phyloP scores from a whole-genome alignment of 2,888 invertebrate species.

The Patella ulyssiponensis region DNA sequence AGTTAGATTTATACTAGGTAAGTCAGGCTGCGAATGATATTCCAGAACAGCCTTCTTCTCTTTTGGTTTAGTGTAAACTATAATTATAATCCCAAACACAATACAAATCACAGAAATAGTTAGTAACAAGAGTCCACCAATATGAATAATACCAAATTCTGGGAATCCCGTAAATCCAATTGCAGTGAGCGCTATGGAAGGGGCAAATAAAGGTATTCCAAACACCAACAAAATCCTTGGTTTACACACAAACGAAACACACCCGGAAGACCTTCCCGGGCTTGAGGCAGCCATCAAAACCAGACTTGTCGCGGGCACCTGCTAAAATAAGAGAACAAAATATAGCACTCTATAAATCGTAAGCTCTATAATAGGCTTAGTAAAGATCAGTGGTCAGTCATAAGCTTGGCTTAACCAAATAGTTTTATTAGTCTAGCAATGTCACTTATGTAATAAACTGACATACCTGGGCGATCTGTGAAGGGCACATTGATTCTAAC shows the following conservation, averaged over 20 bases:
- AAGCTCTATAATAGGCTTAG: no score
- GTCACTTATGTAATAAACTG: no score
- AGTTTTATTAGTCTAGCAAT: no score
- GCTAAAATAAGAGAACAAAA: no score
- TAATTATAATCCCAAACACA: constrained; percentile 1
- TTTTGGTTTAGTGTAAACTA: background rate
- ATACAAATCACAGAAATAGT: constrained; percentile 18
- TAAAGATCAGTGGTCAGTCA: no score
- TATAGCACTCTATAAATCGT: no score
- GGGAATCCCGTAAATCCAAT: constrained; percentile 12
- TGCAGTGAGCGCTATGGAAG: constrained; percentile 15
- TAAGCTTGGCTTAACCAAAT: no score
- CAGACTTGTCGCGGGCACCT: background rate
- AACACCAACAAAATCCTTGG: constrained; percentile 16
- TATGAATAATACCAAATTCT: constrained; percentile 19
- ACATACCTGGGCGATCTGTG: no score
- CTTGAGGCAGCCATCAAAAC: background rate
- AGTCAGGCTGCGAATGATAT: background rate
- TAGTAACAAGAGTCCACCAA: constrained; percentile 18
- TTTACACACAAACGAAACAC: constrained; percentile 4
- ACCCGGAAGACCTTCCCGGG: background rate
- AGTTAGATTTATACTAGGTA: background rate
- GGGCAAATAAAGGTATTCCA: constrained; percentile 18
- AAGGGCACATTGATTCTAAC: no score
- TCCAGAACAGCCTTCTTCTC: background rate